Evolutionary conservation across 2,888 invertebrate genomes (phyloP).

Genomic region (Hydrotaea cyrtoneurina): DNA sequence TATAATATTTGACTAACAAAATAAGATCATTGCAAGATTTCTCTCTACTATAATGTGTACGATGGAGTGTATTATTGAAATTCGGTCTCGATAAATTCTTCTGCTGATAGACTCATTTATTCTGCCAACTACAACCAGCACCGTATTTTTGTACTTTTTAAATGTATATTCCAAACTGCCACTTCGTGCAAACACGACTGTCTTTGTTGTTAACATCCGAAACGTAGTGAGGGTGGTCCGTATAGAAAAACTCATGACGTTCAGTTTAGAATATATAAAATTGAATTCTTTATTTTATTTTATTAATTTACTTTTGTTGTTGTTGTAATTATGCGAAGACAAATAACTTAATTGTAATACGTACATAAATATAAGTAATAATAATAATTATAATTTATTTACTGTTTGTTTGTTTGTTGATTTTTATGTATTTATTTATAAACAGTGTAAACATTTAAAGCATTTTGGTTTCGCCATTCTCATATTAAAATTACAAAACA

Average conservation of each 20-base stretch:
- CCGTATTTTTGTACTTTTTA: too few species aligned
- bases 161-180: too few species aligned
- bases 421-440: slow-evolving; percentile 58
- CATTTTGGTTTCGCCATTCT: slow-evolving; percentile 43
- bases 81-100: too few species aligned
- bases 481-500: slow-evolving; percentile 45
- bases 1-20: too few species aligned
- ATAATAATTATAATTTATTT: slow-evolving; percentile 24
- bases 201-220: too few species aligned
- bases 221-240: too few species aligned
- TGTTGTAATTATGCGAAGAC: slow-evolving; percentile 39
- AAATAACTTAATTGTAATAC: slow-evolving; percentile 33
- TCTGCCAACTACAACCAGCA: too few species aligned
- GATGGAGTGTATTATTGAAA: too few species aligned
- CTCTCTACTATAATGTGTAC: too few species aligned
- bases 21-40: too few species aligned
- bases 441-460: slow-evolving; percentile 67
- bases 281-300: slow-evolving; percentile 27
- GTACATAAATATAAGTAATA: slow-evolving; percentile 33
- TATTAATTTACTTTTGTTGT: slow-evolving; percentile 5
- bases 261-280: slow-evolving; percentile 38
- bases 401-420: slow-evolving; percentile 9
- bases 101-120: too few species aligned
- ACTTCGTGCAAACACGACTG: too few species aligned
- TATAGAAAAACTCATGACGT: background rate